phyloP scores from a whole-genome alignment of 2,888 invertebrate species.

The Blomia tropicalis region DNA sequence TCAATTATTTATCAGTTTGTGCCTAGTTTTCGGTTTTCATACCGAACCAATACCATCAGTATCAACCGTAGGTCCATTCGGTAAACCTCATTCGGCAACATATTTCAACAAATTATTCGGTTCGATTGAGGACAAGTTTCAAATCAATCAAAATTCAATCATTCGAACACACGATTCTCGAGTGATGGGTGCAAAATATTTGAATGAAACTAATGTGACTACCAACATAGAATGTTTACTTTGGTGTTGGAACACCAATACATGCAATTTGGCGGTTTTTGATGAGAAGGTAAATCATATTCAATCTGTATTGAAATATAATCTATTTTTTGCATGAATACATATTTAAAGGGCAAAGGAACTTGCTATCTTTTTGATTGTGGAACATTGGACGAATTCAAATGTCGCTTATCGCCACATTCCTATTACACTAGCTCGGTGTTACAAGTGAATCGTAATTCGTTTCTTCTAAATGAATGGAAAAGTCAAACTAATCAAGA shows the following conservation, averaged over 20 bases:
- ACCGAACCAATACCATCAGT: too few relatives aligned
- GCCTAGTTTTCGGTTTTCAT: too few relatives aligned
- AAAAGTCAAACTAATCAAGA: conserved; percentile 56
- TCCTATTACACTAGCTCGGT: conserved; percentile 55
- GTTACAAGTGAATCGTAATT: conserved; percentile 38
- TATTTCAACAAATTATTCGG: neutral
- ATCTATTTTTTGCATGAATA: neutral
- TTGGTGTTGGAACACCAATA: conserved; percentile 61
- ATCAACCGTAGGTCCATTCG: too few relatives aligned
- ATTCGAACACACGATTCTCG: conserved; percentile 60
- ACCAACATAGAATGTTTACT: conserved; percentile 63
- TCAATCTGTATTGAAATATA: neutral
- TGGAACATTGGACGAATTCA: conserved; percentile 49
- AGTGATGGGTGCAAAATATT: conserved; percentile 69
- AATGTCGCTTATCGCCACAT: conserved; percentile 78
- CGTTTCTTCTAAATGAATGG: conserved; percentile 53
- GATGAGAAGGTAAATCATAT: conserved; percentile 59
- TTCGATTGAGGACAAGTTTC: conserved; percentile 47
- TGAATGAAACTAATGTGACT: conserved; percentile 61
- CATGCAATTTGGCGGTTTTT: conserved; percentile 75
- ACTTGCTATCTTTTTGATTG: conserved; percentile 82
- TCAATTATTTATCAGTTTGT: too few relatives aligned
- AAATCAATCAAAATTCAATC: conserved; percentile 70
- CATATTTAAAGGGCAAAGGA: conserved; percentile 38
- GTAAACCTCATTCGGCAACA: too few relatives aligned